Evolutionary conservation across 2,888 invertebrate species (phyloP).

Genomic region (Drosophila paramelanica): DNA sequence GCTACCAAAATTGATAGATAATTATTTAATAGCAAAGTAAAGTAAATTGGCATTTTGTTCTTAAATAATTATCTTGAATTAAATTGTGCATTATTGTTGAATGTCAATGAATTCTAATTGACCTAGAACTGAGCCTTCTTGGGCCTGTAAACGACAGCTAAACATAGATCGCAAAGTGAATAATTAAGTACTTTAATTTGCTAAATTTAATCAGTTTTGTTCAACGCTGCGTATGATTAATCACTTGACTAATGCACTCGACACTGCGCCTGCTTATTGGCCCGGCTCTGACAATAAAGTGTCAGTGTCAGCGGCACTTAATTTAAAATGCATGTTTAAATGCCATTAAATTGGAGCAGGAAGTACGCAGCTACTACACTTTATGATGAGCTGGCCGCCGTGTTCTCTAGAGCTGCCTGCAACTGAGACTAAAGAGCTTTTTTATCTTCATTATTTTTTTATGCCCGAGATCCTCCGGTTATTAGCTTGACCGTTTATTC

Average conservation of each 20-base stretch:
- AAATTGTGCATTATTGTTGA: too few relatives aligned
- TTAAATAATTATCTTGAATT: too few relatives aligned
- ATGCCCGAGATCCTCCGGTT: constrained; percentile 21
- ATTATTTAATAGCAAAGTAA: too few relatives aligned
- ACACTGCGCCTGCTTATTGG: constrained; percentile 26
- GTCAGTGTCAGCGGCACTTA: constrained; percentile 68
- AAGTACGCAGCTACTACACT: constrained; percentile 54
- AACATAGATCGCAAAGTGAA: neutral
- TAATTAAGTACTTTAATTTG: constrained; percentile 1
- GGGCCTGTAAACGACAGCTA: neutral
- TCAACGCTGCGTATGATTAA: constrained; percentile 62
- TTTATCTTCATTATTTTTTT: neutral
- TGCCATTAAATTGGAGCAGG: constrained; percentile 69
- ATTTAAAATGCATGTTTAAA: constrained; percentile 76
- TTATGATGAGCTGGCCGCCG: constrained; percentile 25
- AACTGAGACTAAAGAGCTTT: constrained; percentile 13
- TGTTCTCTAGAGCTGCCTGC: constrained; percentile 3
- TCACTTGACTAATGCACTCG: constrained; percentile 65
- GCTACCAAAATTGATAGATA: too few relatives aligned
- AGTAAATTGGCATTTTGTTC: too few relatives aligned
- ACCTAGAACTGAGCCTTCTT: too few relatives aligned
- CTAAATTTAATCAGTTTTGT: constrained; percentile 2
- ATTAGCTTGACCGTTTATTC: constrained; percentile 53
- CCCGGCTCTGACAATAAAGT: constrained; percentile 61
- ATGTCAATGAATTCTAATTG: too few relatives aligned